Base-by-base conservation (phyloP, 1,140 invertebrate genomes). In the Drosophila persimilis region DNA sequence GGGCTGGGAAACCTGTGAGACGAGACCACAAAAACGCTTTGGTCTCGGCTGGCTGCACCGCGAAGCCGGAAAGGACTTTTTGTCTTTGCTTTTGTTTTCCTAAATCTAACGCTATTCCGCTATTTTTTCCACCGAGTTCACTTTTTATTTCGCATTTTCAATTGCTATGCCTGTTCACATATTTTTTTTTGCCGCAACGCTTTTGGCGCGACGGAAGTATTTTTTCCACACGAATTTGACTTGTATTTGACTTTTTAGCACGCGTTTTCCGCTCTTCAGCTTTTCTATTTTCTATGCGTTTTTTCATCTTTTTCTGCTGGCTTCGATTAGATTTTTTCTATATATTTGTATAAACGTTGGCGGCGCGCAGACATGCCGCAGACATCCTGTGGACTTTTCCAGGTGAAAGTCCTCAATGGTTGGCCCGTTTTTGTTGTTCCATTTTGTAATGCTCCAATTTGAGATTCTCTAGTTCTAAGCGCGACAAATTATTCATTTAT, bases 291-390 rank as follows among this genome's bases (percentile, higher is more conserved):
- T 60, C 54, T 43, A 29, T 31, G 43, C 60, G 61, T 70, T 77
- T 48, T 46, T 55, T 76, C 44, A 43, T 86, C 54, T 60, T 69
- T 85, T 85, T 86, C 29, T 56, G 20, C 29, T 46, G 66, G 48
- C 70, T 85, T 85, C 78, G 81, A 85, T 85, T 85, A 85, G 81
- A 81, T 81, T 85, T 85, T 86, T 86, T 64, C 57, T 78, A 67
- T 77, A 86, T 77, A 76, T 84, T 80, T 84, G 77, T 80, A 80
- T 72, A 80, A 80, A 80, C 72, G 80, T 65, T 71, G 63, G 65
- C 56, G 46, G 45, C 15, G 79, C 61, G 75, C 79, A 89, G 83
- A 86, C 84, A 89, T 72, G 83, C 66, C 66, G 69, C 78, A 86
- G 83, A 86, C 78, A 89, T 77, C 61, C 72, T 69, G 58, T 71